A percentile compares a stretch with the other conserved stretches of the same genome.
phyloP scores from a whole-genome alignment of 2,888 invertebrate species.

The Drosophila siamana region DNA sequence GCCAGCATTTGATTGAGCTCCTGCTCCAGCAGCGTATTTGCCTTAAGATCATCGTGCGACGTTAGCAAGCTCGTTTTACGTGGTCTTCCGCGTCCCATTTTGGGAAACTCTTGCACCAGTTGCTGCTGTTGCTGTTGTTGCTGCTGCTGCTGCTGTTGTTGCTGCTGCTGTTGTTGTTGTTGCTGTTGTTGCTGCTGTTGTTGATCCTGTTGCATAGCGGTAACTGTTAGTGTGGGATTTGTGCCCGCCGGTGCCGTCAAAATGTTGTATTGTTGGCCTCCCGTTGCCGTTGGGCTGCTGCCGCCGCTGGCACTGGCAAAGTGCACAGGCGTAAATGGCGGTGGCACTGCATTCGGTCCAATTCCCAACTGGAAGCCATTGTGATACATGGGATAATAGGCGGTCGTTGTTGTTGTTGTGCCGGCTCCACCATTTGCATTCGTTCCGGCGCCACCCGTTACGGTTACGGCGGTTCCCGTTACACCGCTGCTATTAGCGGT shows the following conservation, averaged over 20 bases:
- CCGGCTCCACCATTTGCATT: conserved; percentile 43
- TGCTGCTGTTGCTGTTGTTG: conserved; percentile 70
- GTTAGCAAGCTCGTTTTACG: conserved; percentile 73
- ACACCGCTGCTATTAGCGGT: conserved; percentile 40
- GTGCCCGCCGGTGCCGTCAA: conserved; percentile 61
- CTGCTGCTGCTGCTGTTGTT: conserved; percentile 68
- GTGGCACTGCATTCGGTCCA: conserved; percentile 84
- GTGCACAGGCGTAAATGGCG: conserved; percentile 85
- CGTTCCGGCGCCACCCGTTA: conserved; percentile 51
- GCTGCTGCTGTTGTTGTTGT: conserved; percentile 68
- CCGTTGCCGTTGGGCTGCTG: conserved; percentile 60
- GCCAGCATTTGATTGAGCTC: conserved; percentile 85
- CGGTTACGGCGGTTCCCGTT: conserved; percentile 63
- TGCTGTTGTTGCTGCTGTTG: conserved; percentile 75
- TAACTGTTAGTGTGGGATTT: conserved; percentile 64
- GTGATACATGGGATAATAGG: conserved; percentile 85
- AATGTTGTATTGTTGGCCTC: conserved; percentile 63
- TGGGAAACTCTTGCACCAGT: conserved; percentile 84
- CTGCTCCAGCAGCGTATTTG: conserved; percentile 84
- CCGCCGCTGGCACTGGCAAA: conserved; percentile 77
- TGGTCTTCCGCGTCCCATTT: conserved; percentile 85
- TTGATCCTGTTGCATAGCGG: conserved; percentile 31
- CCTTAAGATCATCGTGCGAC: conserved; percentile 78
- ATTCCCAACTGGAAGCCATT: conserved; percentile 85
- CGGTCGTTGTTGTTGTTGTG: conserved; percentile 62